A percentile compares a stretch with the other conserved stretches of the same genome.
Conservation (phyloP, 1,140 invertebrate species). For the Holcopasites calliopsidis region DNA sequence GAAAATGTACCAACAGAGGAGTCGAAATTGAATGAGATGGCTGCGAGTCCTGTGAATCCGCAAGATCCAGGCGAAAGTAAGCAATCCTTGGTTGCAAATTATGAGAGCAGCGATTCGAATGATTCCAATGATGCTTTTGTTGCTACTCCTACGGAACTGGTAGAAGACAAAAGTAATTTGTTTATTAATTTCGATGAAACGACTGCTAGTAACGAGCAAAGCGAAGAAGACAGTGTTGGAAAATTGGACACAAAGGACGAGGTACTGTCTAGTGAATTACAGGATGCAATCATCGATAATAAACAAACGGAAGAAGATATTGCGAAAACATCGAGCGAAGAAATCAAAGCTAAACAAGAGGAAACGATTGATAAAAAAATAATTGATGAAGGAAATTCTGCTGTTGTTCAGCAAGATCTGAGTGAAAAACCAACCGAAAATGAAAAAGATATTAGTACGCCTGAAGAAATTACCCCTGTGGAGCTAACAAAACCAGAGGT, state of each 20-base stretch:
- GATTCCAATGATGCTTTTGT: constrained; percentile 69
- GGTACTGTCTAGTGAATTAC: neutral
- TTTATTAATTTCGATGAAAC: constrained; percentile 13
- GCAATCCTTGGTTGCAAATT: constrained; percentile 68
- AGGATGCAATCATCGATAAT: neutral
- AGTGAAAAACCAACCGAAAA: constrained; percentile 5
- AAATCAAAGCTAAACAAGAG: neutral
- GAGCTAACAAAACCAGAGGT: neutral
- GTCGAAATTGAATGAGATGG: neutral
- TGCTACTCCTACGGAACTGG: constrained; percentile 1
- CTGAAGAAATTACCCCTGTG: neutral
- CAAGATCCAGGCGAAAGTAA: constrained; percentile 30
- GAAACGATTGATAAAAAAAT: constrained; percentile 9
- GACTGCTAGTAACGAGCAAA: neutral
- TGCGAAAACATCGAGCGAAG: neutral
- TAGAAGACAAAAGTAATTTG: constrained; percentile 8
- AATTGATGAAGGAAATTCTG: constrained; percentile 1
- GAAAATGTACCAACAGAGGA: neutral
- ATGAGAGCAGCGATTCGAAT: constrained; percentile 71
- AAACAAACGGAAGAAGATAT: constrained; percentile 7
- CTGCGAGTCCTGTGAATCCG: neutral
- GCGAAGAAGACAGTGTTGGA: constrained; percentile 12
- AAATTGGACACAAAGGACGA: constrained; percentile 23
- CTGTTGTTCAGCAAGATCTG: constrained; percentile 18
- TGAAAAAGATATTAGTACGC: constrained; percentile 2